A percentile compares a stretch with the other conserved stretches of the same genome.
Conservation (phyloP, 2,888 invertebrate species). For the Dolomedes plantarius region DNA sequence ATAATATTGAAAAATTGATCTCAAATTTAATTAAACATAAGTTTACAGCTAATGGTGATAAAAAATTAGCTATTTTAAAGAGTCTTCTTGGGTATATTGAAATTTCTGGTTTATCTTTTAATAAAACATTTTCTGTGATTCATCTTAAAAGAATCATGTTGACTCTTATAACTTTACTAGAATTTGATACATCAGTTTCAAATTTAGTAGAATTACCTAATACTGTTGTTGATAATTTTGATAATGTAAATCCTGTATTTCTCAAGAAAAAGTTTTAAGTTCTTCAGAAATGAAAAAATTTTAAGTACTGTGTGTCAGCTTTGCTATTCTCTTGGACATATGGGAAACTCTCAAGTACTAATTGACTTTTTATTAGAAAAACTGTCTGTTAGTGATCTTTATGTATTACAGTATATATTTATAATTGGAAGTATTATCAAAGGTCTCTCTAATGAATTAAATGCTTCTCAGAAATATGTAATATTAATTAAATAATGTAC, state of each 20-base stretch:
- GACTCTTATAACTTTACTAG: slow-evolving; percentile 37
- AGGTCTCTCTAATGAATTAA: background rate
- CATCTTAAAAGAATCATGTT: slow-evolving; percentile 37
- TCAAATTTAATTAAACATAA: slow-evolving; percentile 41
- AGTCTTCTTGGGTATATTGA: slow-evolving; percentile 46
- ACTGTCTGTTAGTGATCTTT: slow-evolving; percentile 7
- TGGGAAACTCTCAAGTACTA: slow-evolving; percentile 22
- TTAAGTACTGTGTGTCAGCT: slow-evolving; percentile 22
- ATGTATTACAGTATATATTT: slow-evolving; percentile 46
- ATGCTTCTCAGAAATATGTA: background rate
- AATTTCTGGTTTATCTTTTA: slow-evolving; percentile 27
- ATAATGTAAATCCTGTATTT: slow-evolving; percentile 1
- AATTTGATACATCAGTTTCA: slow-evolving; percentile 30
- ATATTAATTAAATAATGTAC: slow-evolving; percentile 26
- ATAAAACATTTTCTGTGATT: slow-evolving; percentile 13
- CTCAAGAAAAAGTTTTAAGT: slow-evolving; percentile 41
- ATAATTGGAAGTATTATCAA: slow-evolving; percentile 42
- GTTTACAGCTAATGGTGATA: slow-evolving; percentile 25
- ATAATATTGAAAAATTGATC: slow-evolving; percentile 25
- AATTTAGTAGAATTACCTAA: slow-evolving; percentile 33
- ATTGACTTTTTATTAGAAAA: slow-evolving; percentile 47
- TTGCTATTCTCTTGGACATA: slow-evolving; percentile 20
- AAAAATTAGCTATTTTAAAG: slow-evolving; percentile 34
- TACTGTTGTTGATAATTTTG: background rate
- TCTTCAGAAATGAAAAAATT: slow-evolving; percentile 46